A percentile compares a stretch with the other conserved stretches of the same genome.
These are phyloP conservation scores for Xestia c-nigrum DNA, from an alignment of 2,888 invertebrate species.

Conservation along the genomic window DNA sequence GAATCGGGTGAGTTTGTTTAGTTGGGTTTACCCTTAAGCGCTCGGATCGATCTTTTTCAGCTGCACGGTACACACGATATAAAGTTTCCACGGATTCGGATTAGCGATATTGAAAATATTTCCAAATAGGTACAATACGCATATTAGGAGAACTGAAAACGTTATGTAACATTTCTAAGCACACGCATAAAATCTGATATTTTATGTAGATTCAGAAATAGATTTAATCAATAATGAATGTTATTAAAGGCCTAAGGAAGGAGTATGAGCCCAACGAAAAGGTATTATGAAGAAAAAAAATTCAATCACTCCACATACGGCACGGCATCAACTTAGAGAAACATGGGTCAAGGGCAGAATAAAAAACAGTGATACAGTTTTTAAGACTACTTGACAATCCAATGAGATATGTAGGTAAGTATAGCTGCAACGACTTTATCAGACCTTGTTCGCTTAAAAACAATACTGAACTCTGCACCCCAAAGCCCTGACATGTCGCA, in stretches of 20 bases:
- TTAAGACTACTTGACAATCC: neutral
- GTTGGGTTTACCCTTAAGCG: constrained; percentile 74
- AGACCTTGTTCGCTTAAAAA: too few species aligned
- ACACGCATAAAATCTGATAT: neutral
- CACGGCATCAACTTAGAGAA: neutral
- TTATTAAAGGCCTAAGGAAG: neutral
- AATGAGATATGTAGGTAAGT: neutral
- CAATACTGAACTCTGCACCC: too few species aligned
- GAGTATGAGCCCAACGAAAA: neutral
- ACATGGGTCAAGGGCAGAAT: neutral
- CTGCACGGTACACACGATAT: constrained; percentile 67
- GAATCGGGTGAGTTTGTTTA: constrained; percentile 69
- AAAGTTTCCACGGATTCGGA: constrained; percentile 63
- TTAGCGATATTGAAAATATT: neutral
- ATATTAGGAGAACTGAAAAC: neutral
- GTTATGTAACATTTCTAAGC: neutral
- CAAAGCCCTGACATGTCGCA: too few species aligned
- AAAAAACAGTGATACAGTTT: neutral
- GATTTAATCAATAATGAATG: neutral
- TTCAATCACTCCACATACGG: neutral
- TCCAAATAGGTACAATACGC: neutral
- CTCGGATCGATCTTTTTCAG: constrained; percentile 82
- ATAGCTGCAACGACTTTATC: neutral
- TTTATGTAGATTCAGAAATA: neutral
- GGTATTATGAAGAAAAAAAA: neutral